Base-by-base conservation (phyloP, 2,113 vertebrate species). In the Peromyscus maniculatus region DNA sequence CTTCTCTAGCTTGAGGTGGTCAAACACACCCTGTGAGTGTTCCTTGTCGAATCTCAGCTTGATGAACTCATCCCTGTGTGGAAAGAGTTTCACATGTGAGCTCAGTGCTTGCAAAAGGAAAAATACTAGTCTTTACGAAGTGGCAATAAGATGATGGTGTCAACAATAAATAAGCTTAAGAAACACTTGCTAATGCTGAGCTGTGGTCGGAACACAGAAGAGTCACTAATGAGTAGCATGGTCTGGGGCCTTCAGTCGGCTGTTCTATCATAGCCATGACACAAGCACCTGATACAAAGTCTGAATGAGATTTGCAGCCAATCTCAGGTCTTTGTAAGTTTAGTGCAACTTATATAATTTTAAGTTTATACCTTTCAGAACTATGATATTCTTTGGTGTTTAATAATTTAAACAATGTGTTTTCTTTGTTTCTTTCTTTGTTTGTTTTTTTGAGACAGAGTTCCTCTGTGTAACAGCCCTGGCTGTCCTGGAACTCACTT, bases 21-120 rank as follows among this genome's bases (percentile, higher is more conserved):
- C 87, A n/a, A 80, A 97, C 13, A 97, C 39, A 67, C 24, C 19
- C 83, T 97, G 87, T 0, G 36, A 17, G 0, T 97, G 78, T 0
- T 96, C 94, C 28, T 26, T 97, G 71, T 97, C 97, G 43, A 80
- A 96, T 87, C 2, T 93, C 17, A 84, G 1, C 67, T 8, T 36
- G 33, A n/a, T 0, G 83, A 94, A 91, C 13, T 87, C 3, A 0
- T 97, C 36, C 22, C 98, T 98, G 39, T 67, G 28, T 71, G 91
- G 12, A 96, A 95, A 94, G 64, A 91, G 92, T 93, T 77, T 33
- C n/a, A 49, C 55, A 39, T 69, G 8, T 69, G 36, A 87, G 43
- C 66, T 78, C 7, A 16, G 46, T 52, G n/a, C 39, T 67, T 89
- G 64, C 10, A 36, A 52, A 67, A 43, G 39, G 36, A 67, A 59